Evolutionary conservation across 2,888 invertebrate species (phyloP), one percentile per base, ranked within the genome.

Genomic region (Catocala fraxini): DNA sequence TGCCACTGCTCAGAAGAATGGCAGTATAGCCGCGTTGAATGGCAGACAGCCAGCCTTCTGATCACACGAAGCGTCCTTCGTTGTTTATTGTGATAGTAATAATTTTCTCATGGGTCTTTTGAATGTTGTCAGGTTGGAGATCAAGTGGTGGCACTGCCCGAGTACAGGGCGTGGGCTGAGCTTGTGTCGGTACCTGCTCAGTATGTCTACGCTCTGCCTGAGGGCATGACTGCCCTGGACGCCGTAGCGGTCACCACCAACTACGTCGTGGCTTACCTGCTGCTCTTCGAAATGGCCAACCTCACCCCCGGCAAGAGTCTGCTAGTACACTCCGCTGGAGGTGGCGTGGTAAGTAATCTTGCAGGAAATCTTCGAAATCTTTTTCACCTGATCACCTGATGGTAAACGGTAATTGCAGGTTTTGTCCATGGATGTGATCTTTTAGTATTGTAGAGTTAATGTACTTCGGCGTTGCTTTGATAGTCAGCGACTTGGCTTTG

Each of bases 101-200:
- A 25, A 25, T 25, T 25, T 39, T 6, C 1, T 39, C 35, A 7
- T 39, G 3, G 7, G 6, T 51, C 53, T 25, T 55, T 60, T 59
- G 35, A 7, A 9, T 66, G 56, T 64, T 61, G 70, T 1, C 86
- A 97, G 97, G 96, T 97, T 73, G 97, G 97, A 51, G 97, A 97
- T 85, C 95, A 96, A 85, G 98, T 98, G 13, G 97, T 98, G 9
- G 98, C 97, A 0, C 94, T 98, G 62, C 97, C 97, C 0, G 97
- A 98, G 89, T 97, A 96, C 93, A 95, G 95, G 77, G 98, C 97
- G 3, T 98, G 98, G 98, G 97, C 98, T 6, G 98, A 98, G 91
- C 93, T 97, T 65, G 97, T 97, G 6, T 94, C 96, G 1, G 97
- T 97, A 25, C 97, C 97, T 3, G 96, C 97, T n/a, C 96, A 96